Base-by-base conservation (phyloP, 2,797 vertebrate species). In the Rallus crepitans region DNA sequence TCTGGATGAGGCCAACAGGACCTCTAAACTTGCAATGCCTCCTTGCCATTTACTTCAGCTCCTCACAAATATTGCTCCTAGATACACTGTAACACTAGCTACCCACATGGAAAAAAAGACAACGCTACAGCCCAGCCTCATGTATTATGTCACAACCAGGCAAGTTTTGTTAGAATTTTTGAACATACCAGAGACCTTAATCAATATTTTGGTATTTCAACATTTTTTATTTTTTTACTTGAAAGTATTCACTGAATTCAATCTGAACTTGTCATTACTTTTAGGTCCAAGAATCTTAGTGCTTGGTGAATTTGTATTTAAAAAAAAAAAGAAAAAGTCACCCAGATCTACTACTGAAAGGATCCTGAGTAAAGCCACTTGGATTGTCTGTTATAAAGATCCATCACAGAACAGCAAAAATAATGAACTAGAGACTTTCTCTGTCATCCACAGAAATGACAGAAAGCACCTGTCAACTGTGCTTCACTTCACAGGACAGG, bases 251-350 rank as follows among this genome's bases (percentile, higher is more conserved):
- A 60, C 4, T 1, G 2, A 68, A 64, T 37, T 64, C n/a, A 87
- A 24, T 15, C 30, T 31, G 31, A 77, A 65, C 33, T 64, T 12
- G 57, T 42, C 0, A 0, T 27, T 65, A 31, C 8, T 73, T 86
- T 65, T 55, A 53, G 33, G 7, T 45, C 3, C 15, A 61, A 61
- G 52, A 90, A 80, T 27, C 28, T 61, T 35, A 48, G 11, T 16
- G 4, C 16, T 56, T 14, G 25, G 21, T 42, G n/a, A 79, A 63
- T 15, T 66, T 18, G 9, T 52, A 63, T 81, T 59, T 39, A 4
- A 13, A 55, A 37, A 15, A 28, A 10, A 55, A 37, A 8, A 15
- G 28, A 10, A 0, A 16, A 15, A 33, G 11, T 52, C 30, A 53
- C 5, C 11, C 25, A 56, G 16, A 42, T 17, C 21, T 48, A 31